phyloP scores from a whole-genome alignment of 2,797 vertebrate species.

The Melanotaenia maccullochi region DNA sequence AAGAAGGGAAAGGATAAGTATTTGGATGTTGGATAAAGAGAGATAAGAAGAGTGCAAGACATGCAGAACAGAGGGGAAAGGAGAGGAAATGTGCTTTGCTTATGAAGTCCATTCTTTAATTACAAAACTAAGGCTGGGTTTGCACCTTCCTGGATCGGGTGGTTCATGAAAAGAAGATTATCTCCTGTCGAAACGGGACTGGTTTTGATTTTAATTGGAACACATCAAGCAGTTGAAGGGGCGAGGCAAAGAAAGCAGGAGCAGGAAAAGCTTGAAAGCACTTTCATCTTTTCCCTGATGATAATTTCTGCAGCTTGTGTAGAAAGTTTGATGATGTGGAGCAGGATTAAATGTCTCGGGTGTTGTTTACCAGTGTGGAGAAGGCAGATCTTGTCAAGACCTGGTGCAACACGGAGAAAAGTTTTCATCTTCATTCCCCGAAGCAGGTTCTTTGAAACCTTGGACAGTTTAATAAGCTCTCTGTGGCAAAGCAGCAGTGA shows the following conservation, averaged over 20 bases:
- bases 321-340: neutral
- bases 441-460: constrained; percentile 27
- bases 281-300: constrained; percentile 2
- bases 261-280: constrained; percentile 15
- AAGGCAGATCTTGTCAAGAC: constrained; percentile 12
- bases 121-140: constrained; percentile 34
- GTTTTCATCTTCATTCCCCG: constrained; percentile 21
- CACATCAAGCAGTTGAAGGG: constrained; percentile 18
- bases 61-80: constrained; percentile 3
- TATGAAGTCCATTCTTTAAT: constrained; percentile 51
- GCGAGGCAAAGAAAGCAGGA: constrained; percentile 12
- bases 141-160: constrained; percentile 46
- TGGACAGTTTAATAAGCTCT: constrained; percentile 19
- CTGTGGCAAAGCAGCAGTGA: neutral
- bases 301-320: constrained; percentile 4
- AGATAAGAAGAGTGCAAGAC: constrained; percentile 21
- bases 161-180: constrained; percentile 56
- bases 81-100: constrained; percentile 28
- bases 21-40: constrained; percentile 16
- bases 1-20: constrained; percentile 3
- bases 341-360: constrained; percentile 6
- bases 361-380: constrained; percentile 23
- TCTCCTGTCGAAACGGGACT: constrained; percentile 30
- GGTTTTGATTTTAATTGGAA: constrained; percentile 51
- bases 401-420: neutral